These are phyloP conservation scores for Melipona quadrifasciata DNA, from an alignment of 1,140 invertebrate genomes.

Conservation along the genomic window DNA sequence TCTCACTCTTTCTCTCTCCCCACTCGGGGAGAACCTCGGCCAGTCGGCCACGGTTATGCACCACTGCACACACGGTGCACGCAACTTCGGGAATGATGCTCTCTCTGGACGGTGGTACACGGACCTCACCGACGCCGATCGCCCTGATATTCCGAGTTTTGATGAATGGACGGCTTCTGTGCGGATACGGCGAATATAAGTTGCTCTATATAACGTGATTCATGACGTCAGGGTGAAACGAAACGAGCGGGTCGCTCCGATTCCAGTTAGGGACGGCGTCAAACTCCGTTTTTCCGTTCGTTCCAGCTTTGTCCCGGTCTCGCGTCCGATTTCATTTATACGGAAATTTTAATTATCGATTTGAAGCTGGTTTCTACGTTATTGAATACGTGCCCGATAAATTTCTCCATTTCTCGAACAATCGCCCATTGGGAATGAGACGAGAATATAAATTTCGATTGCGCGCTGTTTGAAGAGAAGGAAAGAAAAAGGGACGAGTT, in stretches of 20 bases:
- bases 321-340: too few species aligned
- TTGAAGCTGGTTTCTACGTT: background rate
- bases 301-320: background rate
- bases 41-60: slow-evolving; percentile 52
- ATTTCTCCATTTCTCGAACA: too few species aligned
- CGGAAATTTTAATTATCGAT: background rate
- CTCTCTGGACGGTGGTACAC: background rate
- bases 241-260: background rate
- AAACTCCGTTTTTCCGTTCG: background rate
- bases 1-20: too few species aligned
- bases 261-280: background rate
- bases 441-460: background rate
- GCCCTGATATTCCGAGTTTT: slow-evolving; percentile 24
- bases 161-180: slow-evolving; percentile 23
- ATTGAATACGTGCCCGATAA: too few species aligned
- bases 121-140: slow-evolving; percentile 27
- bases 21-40: slow-evolving; percentile 17
- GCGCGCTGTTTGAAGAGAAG: background rate
- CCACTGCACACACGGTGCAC: slow-evolving; percentile 53
- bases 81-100: slow-evolving; percentile 48
- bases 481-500: background rate
- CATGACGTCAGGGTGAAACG: background rate
- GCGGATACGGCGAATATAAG: slow-evolving; percentile 13
- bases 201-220: slow-evolving; percentile 16
- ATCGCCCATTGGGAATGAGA: background rate